Evolutionary conservation across 2,888 invertebrate genomes (phyloP).

Genomic region (Petrolisthes cinctipes): DNA sequence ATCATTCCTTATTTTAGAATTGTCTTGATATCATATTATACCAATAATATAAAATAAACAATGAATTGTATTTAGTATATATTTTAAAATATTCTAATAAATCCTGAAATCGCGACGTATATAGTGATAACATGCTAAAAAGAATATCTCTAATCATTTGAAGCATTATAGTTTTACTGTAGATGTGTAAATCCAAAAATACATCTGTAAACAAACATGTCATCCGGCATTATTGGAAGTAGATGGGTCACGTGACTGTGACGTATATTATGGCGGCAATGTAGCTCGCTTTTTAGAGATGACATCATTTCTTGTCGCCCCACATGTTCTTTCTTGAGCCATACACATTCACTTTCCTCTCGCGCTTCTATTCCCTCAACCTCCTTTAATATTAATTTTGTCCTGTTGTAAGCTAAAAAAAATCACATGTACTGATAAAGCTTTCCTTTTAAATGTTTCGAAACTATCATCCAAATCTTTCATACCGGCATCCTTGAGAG

Average conservation of each 20-base stretch:
- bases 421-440: no score
- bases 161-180: not conserved
- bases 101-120: no score
- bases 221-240: conserved; percentile 21
- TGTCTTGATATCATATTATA: not conserved
- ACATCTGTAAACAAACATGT: not conserved
- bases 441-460: no score
- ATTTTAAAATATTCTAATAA: not conserved
- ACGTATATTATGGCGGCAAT: conserved; percentile 36
- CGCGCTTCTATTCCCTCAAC: no score
- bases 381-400: not conserved
- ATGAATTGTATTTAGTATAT: not conserved
- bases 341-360: not conserved
- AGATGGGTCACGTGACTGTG: conserved; percentile 30
- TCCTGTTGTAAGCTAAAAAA: no score
- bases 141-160: not conserved
- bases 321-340: conserved; percentile 32
- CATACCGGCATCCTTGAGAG: no score
- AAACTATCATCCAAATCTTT: no score
- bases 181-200: not conserved
- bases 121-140: not conserved
- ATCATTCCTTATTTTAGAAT: not conserved
- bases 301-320: conserved; percentile 28
- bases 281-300: conserved; percentile 33
- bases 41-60: not conserved